Base-by-base conservation (phyloP, 1,140 invertebrate genomes). In the Drosophila persimilis region DNA sequence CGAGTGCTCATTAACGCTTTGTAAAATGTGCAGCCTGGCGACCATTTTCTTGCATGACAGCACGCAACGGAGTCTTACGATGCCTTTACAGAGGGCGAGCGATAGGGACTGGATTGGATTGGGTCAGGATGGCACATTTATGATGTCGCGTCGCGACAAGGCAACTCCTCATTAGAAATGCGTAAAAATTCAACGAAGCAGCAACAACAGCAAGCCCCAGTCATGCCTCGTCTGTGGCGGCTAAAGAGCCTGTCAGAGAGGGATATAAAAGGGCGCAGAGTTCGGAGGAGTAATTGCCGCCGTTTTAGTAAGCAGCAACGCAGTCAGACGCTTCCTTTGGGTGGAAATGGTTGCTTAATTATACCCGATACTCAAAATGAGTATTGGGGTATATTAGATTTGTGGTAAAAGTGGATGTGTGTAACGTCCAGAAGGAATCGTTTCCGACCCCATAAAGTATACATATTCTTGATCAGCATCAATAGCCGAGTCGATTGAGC, bases 151-250 rank as follows among this genome's bases (percentile, higher is more conserved):
- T 44, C 67, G 24, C 35, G 53, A 55, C 52, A 51, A 56, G 66
- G 35, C 52, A 73, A 58, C 73, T 64, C 55, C 73, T 64, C 58
- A 85, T 85, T 85, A 74, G 81, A 60, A 85, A 72, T 81, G 81
- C 77, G 74, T 81, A 56, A 88, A 81, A 81, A 77, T 63, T 59
- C 66, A 52, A 80, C 72, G 58, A 72, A 61, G 15, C 31, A 35
- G 31, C 31, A 9, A 3, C 8, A 9, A 8, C 2, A 9, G 0
- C 35, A 11, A 39, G 31, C 31, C 11, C 11, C 35, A 35, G 35
- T 9, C 35, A 39, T 11, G 11, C 13, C 31, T 43, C 6, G 31
- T 39, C 24, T 39, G 41, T 39, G 35, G 35, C 8, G 9, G 35
- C 35, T 13, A 39, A 39, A 45, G 46, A 31, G 3, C 7, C 43